Evolutionary conservation across 2,888 invertebrate genomes (phyloP).

Genomic region (Cheiracanthium punctorium): DNA sequence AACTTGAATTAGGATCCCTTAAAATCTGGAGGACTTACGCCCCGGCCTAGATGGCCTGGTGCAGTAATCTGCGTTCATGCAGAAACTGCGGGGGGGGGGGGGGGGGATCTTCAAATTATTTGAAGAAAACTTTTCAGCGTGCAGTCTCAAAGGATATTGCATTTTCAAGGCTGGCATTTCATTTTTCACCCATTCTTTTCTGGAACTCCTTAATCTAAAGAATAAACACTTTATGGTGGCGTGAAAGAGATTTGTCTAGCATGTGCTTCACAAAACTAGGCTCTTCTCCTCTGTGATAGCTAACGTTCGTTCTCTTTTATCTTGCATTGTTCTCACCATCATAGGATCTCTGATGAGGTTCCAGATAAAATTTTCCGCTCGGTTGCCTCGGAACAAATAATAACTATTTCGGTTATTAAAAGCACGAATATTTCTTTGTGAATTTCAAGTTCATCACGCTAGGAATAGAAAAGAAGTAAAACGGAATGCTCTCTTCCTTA

Average conservation of each 20-base stretch:
- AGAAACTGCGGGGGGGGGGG: no score
- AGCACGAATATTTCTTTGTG: constrained; percentile 2
- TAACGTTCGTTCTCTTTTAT: neutral
- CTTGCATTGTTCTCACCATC: neutral
- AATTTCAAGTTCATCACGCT: neutral
- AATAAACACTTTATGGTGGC: neutral
- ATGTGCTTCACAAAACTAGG: neutral
- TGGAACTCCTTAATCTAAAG: neutral
- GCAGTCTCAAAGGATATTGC: no score
- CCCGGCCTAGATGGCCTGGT: no score
- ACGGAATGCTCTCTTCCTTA: no score
- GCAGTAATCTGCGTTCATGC: no score
- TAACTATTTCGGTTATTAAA: constrained; percentile 6
- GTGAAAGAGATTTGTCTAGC: neutral
- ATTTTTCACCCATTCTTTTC: no score
- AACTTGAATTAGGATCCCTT: no score
- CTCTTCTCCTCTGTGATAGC: neutral
- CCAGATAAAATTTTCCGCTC: neutral
- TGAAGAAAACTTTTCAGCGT: no score
- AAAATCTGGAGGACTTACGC: no score
- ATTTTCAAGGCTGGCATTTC: neutral
- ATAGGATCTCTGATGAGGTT: neutral
- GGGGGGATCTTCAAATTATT: no score
- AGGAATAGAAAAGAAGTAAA: no score
- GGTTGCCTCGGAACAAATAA: neutral